Evolutionary conservation across 2,113 vertebrate species (phyloP), one percentile per base, ranked within the genome.

Genomic region (Bambusicola thoracicus): DNA sequence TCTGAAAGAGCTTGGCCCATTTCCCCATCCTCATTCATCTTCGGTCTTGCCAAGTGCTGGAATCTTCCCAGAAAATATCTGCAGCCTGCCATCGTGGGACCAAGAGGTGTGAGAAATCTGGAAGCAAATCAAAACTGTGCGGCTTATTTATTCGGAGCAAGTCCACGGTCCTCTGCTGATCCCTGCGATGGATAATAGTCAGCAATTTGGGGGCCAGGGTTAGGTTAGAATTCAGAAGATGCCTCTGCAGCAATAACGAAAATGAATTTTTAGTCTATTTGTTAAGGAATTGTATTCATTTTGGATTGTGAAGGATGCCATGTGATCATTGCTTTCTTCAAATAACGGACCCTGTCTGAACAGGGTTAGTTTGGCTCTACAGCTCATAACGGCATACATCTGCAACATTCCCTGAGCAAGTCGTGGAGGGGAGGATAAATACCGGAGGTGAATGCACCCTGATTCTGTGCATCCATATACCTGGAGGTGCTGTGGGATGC

Each of bases 1-100:
- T 82, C 67, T 94, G 81, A 91, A 93, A 91, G 84, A n/a, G 40
- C 56, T 94, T 94, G 94, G 87, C 86, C 89, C 66, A 21, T 88
- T 96, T 96, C 91, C 92, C 74, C 81, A 48, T 89, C 70, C 40
- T 92, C 89, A 81, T 96, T 96, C 92, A 90, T 94, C 84, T 89
- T 93, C 78, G 16, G 53, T 53, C 88, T 84, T 94, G 94, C 91
- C 91, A 94, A 94, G 91, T 79, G 91, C 91, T 96, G 96, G 96
- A 96, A 77, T 34, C 75, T 55, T 87, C 89, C 94, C 86, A 96
- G 89, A 87, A 93, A 93, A 84, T 92, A 92, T 92, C 86, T 89
- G 19, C 80, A 90, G 83, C 43, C 77, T 96, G 81, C 91, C 92
- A 95, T 76, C 4, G 3, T 89, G 84, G 70, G 91, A 93, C 66